phyloP scores from a whole-genome alignment of 2,888 invertebrate genomes.

The Ochropacha duplaris region DNA sequence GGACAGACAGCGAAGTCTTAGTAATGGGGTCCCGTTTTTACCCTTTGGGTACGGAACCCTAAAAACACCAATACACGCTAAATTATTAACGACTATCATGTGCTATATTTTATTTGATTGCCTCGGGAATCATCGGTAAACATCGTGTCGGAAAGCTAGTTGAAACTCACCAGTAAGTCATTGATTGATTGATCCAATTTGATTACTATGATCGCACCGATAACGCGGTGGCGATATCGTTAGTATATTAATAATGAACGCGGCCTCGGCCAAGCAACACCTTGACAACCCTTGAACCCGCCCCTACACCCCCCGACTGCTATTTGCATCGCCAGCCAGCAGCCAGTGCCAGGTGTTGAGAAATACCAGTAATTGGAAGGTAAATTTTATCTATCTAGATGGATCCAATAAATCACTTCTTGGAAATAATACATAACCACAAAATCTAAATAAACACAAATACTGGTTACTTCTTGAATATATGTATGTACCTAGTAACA shows the following conservation, averaged over 20 bases:
- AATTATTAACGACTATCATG: too few species aligned
- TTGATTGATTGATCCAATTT: conserved; percentile 2
- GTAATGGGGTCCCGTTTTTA: too few species aligned
- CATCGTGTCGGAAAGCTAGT: too few species aligned
- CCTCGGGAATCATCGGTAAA: too few species aligned
- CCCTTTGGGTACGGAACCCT: too few species aligned
- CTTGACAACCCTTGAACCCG: conserved; percentile 55
- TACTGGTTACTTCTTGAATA: too few species aligned
- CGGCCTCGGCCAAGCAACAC: conserved; percentile 33
- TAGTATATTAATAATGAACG: conserved; percentile 53
- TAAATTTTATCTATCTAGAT: conserved; percentile 35
- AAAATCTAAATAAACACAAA: too few species aligned
- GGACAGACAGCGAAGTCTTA: too few species aligned
- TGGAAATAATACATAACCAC: background rate
- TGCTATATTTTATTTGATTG: too few species aligned
- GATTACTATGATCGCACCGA: background rate
- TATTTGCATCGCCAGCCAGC: conserved; percentile 37
- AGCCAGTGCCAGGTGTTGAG: conserved; percentile 42
- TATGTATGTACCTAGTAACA: too few species aligned
- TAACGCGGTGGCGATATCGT: conserved; percentile 18
- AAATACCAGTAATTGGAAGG: conserved; percentile 41
- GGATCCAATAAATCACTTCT: background rate
- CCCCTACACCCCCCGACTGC: conserved; percentile 22
- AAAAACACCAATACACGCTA: too few species aligned
- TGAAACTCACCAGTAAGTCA: background rate